Conservation (phyloP, 2,888 invertebrate species). For the Maniola hyperantus region DNA sequence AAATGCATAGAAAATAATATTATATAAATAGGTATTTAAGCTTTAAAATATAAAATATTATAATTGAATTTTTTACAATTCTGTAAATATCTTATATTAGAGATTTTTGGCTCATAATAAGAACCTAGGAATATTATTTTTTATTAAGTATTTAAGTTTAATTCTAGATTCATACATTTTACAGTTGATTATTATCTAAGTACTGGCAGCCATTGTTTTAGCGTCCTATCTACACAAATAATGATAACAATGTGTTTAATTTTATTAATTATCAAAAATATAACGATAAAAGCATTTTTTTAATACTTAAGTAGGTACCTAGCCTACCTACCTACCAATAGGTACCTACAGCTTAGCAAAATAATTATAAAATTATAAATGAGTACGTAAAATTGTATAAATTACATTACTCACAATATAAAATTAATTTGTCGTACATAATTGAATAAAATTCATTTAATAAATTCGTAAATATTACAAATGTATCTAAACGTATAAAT, state of each 20-base stretch:
- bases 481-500: no score
- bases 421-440: no score
- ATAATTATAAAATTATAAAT: no score
- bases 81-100: neutral
- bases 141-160: neutral
- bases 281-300: neutral
- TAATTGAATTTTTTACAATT: no score
- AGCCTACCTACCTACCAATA: no score
- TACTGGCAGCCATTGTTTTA: conserved; percentile 5
- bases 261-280: neutral
- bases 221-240: neutral
- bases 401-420: no score
- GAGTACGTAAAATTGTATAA: no score
- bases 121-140: no score
- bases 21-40: no score
- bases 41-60: no score
- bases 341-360: neutral
- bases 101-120: conserved; percentile 4
- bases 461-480: no score
- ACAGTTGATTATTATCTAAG: neutral
- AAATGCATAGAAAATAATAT: neutral
- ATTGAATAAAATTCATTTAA: no score
- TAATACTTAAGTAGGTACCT: neutral
- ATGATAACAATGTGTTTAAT: neutral
- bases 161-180: neutral